A percentile compares a stretch with the other conserved stretches of the same genome.
These are phyloP conservation scores for Cyrtorhinus lividipennis DNA, from an alignment of 1,140 invertebrate species.

Conservation along the genomic window DNA sequence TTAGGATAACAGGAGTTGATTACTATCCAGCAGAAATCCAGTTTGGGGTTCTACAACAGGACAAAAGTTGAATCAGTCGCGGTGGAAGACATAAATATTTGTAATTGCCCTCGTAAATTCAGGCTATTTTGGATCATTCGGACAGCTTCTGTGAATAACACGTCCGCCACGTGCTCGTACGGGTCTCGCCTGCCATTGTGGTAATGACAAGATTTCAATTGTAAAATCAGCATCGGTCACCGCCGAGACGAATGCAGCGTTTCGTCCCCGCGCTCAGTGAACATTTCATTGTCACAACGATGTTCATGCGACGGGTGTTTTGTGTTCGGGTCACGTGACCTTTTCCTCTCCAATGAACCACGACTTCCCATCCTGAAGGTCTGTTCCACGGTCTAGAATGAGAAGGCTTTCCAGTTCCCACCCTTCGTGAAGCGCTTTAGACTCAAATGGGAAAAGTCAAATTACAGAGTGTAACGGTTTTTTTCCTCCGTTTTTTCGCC, in stretches of 20 bases:
- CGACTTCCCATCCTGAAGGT: neutral
- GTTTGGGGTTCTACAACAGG: no score
- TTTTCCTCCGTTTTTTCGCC: no score
- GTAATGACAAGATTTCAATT: neutral
- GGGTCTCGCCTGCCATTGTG: neutral
- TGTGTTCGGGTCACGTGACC: neutral
- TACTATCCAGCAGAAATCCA: no score
- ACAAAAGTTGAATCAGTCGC: no score
- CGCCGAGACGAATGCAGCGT: neutral
- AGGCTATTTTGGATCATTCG: neutral
- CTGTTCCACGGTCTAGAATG: neutral
- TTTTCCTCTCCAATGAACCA: constrained; percentile 9
- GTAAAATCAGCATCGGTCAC: neutral
- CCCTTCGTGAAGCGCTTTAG: neutral
- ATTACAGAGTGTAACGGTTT: neutral
- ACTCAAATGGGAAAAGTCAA: neutral
- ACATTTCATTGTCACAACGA: neutral
- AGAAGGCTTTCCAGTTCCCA: neutral
- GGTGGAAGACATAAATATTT: neutral
- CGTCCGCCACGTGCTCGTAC: neutral
- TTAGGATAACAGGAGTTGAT: no score
- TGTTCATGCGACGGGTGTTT: neutral
- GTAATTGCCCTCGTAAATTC: neutral
- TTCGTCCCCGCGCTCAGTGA: neutral
- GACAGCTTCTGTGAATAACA: neutral